These are phyloP conservation scores for Turritopsis rubra DNA, from an alignment of 30 jellyfish, hydroid and myxozoan species.

Conservation along the genomic window DNA sequence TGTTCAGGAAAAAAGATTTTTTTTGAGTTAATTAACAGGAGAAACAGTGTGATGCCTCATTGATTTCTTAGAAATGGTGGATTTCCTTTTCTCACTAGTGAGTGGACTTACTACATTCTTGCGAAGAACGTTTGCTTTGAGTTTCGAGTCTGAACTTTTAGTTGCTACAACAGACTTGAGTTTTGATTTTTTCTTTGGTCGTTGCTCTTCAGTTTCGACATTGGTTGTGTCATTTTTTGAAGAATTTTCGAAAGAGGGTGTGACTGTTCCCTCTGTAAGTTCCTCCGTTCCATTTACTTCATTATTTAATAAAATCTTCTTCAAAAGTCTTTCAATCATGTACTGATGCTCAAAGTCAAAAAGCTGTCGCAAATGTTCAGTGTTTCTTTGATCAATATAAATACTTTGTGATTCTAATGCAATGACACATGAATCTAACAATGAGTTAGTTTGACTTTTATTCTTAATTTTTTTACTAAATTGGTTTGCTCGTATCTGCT, in stretches of 20 bases:
- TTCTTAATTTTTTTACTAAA: neutral
- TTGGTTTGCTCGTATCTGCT: neutral
- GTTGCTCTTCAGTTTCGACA: neutral
- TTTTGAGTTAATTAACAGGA: neutral
- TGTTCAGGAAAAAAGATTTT: neutral
- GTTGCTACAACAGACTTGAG: neutral
- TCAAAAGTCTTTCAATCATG: neutral
- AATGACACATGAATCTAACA: neutral
- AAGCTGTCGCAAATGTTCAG: neutral
- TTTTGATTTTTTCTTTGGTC: neutral
- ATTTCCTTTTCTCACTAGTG: neutral
- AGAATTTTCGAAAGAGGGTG: neutral
- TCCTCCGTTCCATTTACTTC: neutral
- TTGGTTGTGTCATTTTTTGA: neutral
- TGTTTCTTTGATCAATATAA: neutral
- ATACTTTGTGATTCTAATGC: neutral
- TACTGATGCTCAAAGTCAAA: constrained; percentile 7
- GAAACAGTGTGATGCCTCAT: neutral
- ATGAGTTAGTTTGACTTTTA: neutral
- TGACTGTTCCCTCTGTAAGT: neutral
- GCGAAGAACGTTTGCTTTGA: neutral
- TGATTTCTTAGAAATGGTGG: neutral
- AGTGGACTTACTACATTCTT: neutral
- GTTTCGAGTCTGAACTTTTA: neutral
- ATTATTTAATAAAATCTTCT: neutral